phyloP scores from a whole-genome alignment of 1,140 invertebrate genomes.

The Neoseiulus cucumeris region DNA sequence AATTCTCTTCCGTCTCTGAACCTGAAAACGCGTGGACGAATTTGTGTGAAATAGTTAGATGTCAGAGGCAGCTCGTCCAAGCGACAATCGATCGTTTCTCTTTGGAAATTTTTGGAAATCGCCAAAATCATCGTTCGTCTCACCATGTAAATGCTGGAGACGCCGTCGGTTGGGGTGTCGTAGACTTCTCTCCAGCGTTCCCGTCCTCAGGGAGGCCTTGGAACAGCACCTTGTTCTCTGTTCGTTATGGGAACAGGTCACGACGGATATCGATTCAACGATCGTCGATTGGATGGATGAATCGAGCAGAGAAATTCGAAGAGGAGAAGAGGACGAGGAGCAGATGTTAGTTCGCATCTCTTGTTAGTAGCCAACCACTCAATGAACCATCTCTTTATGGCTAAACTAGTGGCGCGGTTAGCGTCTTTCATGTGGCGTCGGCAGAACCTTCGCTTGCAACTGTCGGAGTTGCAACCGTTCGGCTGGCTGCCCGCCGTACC shows the following conservation, averaged over 20 bases:
- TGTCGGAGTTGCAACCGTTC: too few species aligned
- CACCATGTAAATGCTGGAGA: slow-evolving; percentile 8
- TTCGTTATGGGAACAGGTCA: background rate
- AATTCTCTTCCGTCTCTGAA: slow-evolving; percentile 68
- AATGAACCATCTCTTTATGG: background rate
- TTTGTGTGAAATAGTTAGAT: too few species aligned
- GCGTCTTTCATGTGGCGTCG: background rate
- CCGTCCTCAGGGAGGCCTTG: slow-evolving; percentile 9
- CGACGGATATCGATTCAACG: too few species aligned
- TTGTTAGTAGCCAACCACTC: slow-evolving; percentile 1
- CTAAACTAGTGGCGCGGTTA: background rate
- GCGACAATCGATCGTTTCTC: too few species aligned
- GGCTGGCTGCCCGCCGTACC: too few species aligned
- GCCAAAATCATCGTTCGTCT: background rate
- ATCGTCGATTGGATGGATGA: too few species aligned
- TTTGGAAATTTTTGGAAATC: too few species aligned
- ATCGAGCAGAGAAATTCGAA: too few species aligned
- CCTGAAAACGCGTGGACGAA: slow-evolving; percentile 26
- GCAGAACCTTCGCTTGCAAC: background rate
- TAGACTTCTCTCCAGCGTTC: slow-evolving; percentile 9
- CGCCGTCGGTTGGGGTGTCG: background rate
- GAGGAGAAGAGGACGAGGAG: too few species aligned
- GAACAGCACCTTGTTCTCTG: slow-evolving; percentile 6
- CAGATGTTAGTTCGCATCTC: background rate
- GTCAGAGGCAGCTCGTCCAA: too few species aligned